phyloP scores from a whole-genome alignment of 92 coral and sea anemone species.

The Muricea muricata region DNA sequence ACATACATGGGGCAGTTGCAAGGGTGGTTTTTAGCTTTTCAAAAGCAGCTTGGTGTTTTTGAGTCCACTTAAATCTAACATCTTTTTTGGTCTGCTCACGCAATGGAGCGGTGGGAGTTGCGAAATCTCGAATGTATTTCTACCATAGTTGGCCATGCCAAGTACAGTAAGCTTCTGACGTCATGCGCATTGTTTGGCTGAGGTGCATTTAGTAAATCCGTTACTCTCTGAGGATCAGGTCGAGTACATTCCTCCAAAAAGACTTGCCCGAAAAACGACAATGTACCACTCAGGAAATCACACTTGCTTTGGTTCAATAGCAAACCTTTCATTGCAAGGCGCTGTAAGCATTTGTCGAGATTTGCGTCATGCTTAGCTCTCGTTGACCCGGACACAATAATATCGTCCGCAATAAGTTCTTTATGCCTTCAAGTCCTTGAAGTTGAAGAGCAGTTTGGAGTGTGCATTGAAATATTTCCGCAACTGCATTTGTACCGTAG shows the following conservation, averaged over 20 bases:
- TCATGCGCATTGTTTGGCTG: not conserved
- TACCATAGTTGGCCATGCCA: not conserved
- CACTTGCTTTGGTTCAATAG: not conserved
- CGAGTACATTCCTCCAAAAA: not conserved
- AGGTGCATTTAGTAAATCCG: not conserved
- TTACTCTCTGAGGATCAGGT: not conserved
- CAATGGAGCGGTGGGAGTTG: constrained; percentile 7
- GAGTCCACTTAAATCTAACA: not conserved
- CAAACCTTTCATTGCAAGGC: constrained; percentile 5
- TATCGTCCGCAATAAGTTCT: constrained; percentile 18
- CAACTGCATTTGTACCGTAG: constrained; percentile 25
- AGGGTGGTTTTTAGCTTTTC: not conserved
- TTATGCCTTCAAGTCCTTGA: constrained; percentile 22
- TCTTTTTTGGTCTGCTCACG: no score
- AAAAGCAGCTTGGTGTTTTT: no score
- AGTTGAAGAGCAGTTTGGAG: not conserved
- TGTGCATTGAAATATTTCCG: constrained; percentile 36
- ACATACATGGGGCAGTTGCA: not conserved
- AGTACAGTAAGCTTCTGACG: constrained; percentile 3
- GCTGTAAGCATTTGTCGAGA: constrained; percentile 1
- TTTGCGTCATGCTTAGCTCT: constrained; percentile 28
- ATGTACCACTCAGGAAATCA: not conserved
- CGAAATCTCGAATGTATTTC: constrained; percentile 2
- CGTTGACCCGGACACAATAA: constrained; percentile 23
- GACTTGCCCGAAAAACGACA: constrained; percentile 4